Percentiles rank a stretch among this genome's conserved stretches.
These are phyloP conservation scores for Sardinella longiceps DNA, from an alignment of 2,797 vertebrate genomes.

Conservation along the genomic window DNA sequence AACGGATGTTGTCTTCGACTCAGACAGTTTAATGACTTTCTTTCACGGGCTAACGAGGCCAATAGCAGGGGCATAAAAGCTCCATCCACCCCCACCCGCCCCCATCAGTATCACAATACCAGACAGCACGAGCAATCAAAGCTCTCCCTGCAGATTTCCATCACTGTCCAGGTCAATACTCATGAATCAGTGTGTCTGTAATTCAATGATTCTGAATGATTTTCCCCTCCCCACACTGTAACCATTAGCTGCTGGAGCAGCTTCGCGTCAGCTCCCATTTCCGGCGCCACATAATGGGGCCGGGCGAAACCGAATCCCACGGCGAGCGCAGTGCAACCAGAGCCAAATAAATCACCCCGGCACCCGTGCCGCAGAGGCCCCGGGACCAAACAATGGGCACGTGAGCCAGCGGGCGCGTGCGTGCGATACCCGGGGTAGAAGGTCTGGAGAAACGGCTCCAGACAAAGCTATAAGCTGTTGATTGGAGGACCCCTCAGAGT, in stretches of 20 bases:
- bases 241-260: constrained; percentile 76
- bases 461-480: background rate
- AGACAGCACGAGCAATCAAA: constrained; percentile 67
- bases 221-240: constrained; percentile 72
- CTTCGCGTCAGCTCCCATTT: constrained; percentile 69
- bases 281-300: constrained; percentile 77
- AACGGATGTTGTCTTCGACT: constrained; percentile 23
- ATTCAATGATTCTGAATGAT: constrained; percentile 80
- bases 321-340: constrained; percentile 57
- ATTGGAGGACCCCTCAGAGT: background rate
- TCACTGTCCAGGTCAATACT: constrained; percentile 71
- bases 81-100: constrained; percentile 40
- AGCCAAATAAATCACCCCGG: constrained; percentile 66
- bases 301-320: constrained; percentile 72
- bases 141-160: constrained; percentile 56
- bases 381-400: constrained; percentile 17
- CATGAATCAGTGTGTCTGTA: constrained; percentile 79
- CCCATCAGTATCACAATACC: constrained; percentile 54
- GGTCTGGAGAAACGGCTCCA: background rate
- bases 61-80: constrained; percentile 61
- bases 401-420: background rate
- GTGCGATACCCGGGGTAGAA: background rate
- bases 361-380: background rate
- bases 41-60: constrained; percentile 63
- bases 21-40: constrained; percentile 37